Evolutionary conservation across 2,113 vertebrate species (phyloP), one percentile per base, ranked within the genome.

Genomic region (Micromys minutus): DNA sequence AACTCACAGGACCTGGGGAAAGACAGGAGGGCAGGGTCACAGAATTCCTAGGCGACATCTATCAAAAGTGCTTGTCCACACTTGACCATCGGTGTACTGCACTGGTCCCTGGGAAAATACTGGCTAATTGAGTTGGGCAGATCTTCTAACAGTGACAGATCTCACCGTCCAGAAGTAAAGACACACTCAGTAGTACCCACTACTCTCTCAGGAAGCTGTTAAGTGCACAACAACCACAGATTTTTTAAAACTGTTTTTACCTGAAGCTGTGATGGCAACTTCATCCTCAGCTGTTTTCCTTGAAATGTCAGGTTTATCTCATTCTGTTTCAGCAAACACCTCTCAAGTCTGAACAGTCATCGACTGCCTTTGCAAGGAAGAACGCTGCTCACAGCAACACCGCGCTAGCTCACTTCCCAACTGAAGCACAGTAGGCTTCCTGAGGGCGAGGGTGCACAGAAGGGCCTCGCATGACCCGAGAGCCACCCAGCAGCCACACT

Each of bases 281-380:
- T 52, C 50, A n/a, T 11, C 7, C 50, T 90, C 67, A 76, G 75
- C 8, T 93, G 69, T 72, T 84, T 90, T 81, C 90, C 42, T 93
- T 74, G 31, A 94, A 92, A 80, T 47, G 31, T 75, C 57, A 95
- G 71, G 80, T 34, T 89, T 42, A 61, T 15, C 63, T 83, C 26
- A 85, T 57, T 95, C 63, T 84, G 42, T 47, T 92, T 94, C 74
- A 87, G 91, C 39, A 94, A 94, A 81, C 72, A 71, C 22, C 77
- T 87, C 71, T 72, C 59, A 93, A 94, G 42, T 94, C 47, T 90
- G n/a, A 90, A 80, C 21, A 95, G 84, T 69, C 24, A 39, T 2
- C 6, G 50, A 65, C 85, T 74, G 24, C 13, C 31, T 87, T 87
- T 95, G 74, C 57, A 87, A 92, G 31, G 59, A 92, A 93, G 90